Percentiles rank a stretch among this genome's conserved stretches.
Evolutionary conservation across 30 jellyfish, hydroid and myxozoan species (phyloP).

Genomic region (Turritopsis dohrnii): DNA sequence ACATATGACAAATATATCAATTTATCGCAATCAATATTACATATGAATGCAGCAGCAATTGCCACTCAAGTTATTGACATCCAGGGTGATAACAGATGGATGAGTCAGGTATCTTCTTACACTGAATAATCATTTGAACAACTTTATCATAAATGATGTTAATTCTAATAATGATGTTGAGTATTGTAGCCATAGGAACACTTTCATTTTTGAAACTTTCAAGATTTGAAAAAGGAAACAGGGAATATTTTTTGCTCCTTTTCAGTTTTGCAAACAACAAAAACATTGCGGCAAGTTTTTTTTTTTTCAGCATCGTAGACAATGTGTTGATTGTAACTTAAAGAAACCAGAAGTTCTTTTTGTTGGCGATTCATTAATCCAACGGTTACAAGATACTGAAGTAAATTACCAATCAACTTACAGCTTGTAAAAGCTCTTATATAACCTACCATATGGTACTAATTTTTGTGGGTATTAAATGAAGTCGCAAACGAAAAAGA

Average conservation of each 20-base stretch:
- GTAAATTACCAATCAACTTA: too few species aligned
- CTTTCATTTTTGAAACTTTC: too few species aligned
- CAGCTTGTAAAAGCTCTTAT: too few species aligned
- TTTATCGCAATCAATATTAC: background rate
- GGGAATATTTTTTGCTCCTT: too few species aligned
- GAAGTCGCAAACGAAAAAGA: too few species aligned
- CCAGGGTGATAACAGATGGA: constrained; percentile 86
- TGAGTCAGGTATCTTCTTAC: constrained; percentile 47
- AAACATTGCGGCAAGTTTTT: too few species aligned
- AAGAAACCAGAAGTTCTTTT: constrained; percentile 66
- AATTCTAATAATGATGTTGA: too few species aligned
- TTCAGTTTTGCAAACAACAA: too few species aligned
- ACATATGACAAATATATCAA: background rate
- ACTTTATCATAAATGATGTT: background rate
- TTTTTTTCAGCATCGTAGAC: constrained; percentile 54
- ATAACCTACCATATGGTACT: too few species aligned
- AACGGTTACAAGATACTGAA: constrained; percentile 69
- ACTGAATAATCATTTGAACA: background rate
- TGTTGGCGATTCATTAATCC: constrained; percentile 74
- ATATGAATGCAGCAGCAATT: constrained; percentile 6
- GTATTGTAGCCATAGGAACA: too few species aligned
- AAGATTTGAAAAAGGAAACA: too few species aligned
- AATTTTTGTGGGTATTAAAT: too few species aligned
- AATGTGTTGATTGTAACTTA: constrained; percentile 45
- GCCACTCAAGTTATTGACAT: constrained; percentile 52